Conservation (phyloP, 2,113 vertebrate genomes). For the Gyps fulvus region DNA sequence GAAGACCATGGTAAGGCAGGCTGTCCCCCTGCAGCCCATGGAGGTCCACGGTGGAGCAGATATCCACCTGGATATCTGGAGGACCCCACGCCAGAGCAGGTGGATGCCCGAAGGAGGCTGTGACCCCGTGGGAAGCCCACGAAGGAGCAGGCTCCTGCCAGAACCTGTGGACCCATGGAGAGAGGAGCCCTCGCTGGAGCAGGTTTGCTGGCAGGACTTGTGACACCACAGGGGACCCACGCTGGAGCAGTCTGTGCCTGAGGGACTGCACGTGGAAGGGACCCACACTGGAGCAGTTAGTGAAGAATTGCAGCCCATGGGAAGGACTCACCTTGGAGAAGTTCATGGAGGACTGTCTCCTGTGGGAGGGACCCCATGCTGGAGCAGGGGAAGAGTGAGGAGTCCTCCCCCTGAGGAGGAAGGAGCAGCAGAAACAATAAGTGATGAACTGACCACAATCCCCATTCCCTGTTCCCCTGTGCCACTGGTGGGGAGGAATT, state of each 20-base stretch:
- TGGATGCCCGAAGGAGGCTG: neutral
- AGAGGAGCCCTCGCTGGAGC: neutral
- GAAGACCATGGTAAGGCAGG: neutral
- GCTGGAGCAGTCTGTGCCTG: neutral
- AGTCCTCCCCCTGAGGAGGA: neutral
- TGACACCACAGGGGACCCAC: neutral
- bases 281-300: neutral
- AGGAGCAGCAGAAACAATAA: neutral
- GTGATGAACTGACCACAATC: no score
- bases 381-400: neutral
- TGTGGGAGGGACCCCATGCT: neutral
- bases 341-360: neutral
- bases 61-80: neutral
- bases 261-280: neutral
- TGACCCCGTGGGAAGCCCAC: neutral
- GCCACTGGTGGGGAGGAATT: neutral
- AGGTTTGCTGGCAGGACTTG: neutral
- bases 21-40: neutral
- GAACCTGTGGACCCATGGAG: neutral
- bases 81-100: neutral
- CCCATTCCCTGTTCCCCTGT: accelerated
- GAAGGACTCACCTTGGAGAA: neutral
- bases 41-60: neutral
- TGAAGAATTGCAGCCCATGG: neutral
- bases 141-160: neutral